Percentiles rank a stretch among this genome's conserved stretches.
These are phyloP conservation scores for Tiliacea aurago DNA, from an alignment of 2,888 invertebrate genomes.

Conservation along the genomic window DNA sequence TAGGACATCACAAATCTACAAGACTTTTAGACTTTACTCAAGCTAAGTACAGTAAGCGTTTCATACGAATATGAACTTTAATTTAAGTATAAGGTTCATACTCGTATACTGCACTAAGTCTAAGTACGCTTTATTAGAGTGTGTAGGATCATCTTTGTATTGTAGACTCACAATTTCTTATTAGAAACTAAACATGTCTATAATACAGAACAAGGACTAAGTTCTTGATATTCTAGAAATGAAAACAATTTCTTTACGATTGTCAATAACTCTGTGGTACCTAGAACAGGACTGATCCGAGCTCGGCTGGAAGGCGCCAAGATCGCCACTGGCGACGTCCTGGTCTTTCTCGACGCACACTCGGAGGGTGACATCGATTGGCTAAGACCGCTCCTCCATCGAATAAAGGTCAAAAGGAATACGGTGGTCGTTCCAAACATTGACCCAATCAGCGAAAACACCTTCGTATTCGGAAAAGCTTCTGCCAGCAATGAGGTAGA, in stretches of 20 bases:
- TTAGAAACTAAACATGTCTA: background rate
- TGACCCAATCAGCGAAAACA: background rate
- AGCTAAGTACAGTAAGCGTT: too few species aligned
- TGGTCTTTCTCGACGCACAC: constrained; percentile 49
- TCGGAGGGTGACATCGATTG: constrained; percentile 22
- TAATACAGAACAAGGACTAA: background rate
- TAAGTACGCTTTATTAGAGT: background rate
- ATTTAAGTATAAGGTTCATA: background rate
- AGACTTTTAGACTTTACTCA: too few species aligned
- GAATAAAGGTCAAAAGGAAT: constrained; percentile 10
- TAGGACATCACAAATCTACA: too few species aligned
- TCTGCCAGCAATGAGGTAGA: constrained; percentile 26
- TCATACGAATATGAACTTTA: too few species aligned
- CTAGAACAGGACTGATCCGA: constrained; percentile 43
- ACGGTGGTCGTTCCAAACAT: constrained; percentile 31
- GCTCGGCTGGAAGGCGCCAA: constrained; percentile 40
- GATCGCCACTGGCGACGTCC: constrained; percentile 16
- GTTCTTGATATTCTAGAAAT: background rate
- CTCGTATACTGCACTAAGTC: background rate
- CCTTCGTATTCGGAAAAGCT: background rate
- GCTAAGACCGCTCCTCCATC: constrained; percentile 27
- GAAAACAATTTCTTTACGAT: background rate
- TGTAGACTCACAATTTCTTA: background rate
- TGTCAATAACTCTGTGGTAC: constrained; percentile 6
- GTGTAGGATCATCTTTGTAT: background rate